These are phyloP conservation scores for Hoplostethus mediterraneus DNA, from an alignment of 2,797 vertebrate species.

Conservation along the genomic window DNA sequence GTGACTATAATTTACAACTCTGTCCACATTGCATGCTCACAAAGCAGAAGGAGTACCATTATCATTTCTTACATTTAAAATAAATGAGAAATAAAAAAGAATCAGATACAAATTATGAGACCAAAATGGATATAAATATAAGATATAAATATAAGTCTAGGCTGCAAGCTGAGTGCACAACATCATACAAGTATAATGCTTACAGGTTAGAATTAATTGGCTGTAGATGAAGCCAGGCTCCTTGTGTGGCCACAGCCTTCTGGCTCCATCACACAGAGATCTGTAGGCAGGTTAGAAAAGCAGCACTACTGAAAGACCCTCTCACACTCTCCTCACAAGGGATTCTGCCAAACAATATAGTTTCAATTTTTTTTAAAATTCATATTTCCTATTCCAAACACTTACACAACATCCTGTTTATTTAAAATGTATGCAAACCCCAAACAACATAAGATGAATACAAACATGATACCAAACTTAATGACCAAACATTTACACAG, in stretches of 20 bases:
- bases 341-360: background rate
- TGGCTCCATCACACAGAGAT: too few relatives aligned
- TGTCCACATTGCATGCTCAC: background rate
- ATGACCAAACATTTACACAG: background rate
- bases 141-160: background rate
- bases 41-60: constrained; percentile 2
- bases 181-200: too few relatives aligned
- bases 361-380: background rate
- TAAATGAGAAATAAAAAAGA: background rate
- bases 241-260: background rate
- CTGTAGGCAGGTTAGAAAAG: too few relatives aligned
- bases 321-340: background rate
- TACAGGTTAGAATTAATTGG: too few relatives aligned
- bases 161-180: background rate
- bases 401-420: background rate
- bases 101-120: background rate
- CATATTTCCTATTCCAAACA: background rate
- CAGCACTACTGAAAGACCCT: too few relatives aligned
- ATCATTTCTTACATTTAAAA: background rate
- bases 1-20: background rate
- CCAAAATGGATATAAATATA: background rate
- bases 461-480: background rate
- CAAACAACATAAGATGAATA: background rate
- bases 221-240: constrained; percentile 11
- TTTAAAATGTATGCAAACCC: background rate